phyloP scores from a whole-genome alignment of 1,140 invertebrate genomes.

The Chionoecetes opilio region DNA sequence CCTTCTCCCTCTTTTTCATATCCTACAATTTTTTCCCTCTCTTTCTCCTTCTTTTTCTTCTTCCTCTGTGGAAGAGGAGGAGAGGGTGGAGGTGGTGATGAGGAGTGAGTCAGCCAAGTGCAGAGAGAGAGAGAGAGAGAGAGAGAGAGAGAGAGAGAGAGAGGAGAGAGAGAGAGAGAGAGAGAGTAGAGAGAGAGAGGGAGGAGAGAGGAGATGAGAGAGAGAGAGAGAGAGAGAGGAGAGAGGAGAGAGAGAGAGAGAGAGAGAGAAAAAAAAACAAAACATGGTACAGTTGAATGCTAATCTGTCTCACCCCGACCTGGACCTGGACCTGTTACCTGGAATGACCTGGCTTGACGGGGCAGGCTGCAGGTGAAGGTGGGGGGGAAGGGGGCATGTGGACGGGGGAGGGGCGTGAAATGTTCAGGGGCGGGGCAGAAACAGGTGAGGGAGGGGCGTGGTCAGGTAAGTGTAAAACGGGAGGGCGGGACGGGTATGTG shows the following conservation, averaged over 20 bases:
- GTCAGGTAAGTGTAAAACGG: not conserved
- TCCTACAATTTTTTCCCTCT: no score
- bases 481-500: not conserved
- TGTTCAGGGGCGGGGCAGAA: not conserved
- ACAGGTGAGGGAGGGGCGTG: not conserved
- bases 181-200: not conserved
- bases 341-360: slow-evolving; percentile 13
- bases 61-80: no score
- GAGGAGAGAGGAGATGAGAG: not conserved
- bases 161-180: not conserved
- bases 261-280: not conserved
- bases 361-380: not conserved
- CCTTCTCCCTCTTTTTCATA: no score
- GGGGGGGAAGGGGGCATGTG: not conserved
- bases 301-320: not conserved
- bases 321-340: not conserved
- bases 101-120: no score
- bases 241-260: not conserved
- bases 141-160: not conserved
- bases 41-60: no score
- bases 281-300: not conserved
- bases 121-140: no score
- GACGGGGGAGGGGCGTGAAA: not conserved
- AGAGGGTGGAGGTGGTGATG: no score
- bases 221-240: slow-evolving; percentile 17